A percentile compares a stretch with the other conserved stretches of the same genome.
Conservation (phyloP, 1,140 invertebrate species). For the Acromyrmex echinatior region DNA sequence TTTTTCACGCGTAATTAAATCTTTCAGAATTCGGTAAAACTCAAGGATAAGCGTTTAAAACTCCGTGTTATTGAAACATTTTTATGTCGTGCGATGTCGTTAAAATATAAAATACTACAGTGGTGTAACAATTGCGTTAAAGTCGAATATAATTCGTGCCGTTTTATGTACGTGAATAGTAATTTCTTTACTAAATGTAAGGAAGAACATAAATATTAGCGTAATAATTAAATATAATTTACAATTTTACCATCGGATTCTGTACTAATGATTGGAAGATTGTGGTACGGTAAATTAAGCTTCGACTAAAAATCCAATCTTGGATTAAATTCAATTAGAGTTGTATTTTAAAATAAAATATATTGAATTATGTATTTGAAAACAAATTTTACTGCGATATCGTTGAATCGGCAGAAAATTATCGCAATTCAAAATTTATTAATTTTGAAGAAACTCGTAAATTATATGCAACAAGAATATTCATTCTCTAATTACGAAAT, state of each 20-base stretch:
- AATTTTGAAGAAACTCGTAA: neutral
- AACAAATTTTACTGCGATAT: neutral
- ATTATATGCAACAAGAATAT: neutral
- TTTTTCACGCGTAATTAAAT: slow-evolving; percentile 36
- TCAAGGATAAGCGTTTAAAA: slow-evolving; percentile 26
- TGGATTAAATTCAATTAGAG: slow-evolving; percentile 3
- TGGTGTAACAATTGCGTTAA: slow-evolving; percentile 3
- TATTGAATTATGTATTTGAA: neutral
- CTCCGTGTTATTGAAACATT: slow-evolving; percentile 10
- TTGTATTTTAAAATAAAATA: slow-evolving; percentile 21
- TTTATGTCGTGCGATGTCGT: neutral
- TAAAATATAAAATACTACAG: neutral
- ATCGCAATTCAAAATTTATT: neutral
- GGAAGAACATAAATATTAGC: neutral
- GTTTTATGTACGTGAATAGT: neutral
- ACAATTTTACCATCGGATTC: slow-evolving; percentile 24
- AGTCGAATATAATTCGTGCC: neutral
- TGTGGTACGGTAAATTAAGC: neutral
- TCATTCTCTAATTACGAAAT: neutral
- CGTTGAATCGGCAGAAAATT: neutral
- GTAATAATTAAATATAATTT: slow-evolving; percentile 2
- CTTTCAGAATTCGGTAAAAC: slow-evolving; percentile 12
- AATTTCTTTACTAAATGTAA: neutral
- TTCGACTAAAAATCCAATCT: neutral
- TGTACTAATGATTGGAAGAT: slow-evolving; percentile 4